Base-by-base conservation (phyloP, 2,113 vertebrate genomes). In the Leucopsar rothschildi region DNA sequence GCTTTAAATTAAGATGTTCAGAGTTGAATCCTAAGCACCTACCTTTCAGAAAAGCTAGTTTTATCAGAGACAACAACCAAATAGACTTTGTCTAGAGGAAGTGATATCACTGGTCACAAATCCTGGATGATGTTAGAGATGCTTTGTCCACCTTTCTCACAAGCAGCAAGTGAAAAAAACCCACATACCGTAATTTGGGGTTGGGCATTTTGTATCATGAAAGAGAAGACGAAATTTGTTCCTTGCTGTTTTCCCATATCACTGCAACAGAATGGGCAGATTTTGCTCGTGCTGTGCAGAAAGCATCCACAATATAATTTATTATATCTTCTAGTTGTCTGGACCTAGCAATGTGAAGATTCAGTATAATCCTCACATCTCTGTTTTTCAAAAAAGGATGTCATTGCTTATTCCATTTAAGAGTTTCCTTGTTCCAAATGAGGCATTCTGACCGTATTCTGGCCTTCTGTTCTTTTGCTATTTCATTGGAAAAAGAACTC, bases 111-210 rank as follows among this genome's bases (percentile, higher is more conserved):
- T 44, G 40, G 5, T 39, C 29, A 56, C 15, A 83, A 44, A 39
- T 20, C 29, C 27, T 56, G 77, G 11, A 44, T 27, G 45, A 56
- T 1, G 1, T 4, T 40, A 35, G 31, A 49, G 31, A 49, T 64
- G 11, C 6, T 60, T 49, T 73, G 22, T 11, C 5, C 6, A 53
- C 5, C 24, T 68, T 71, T 29, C n/a, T 63, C 23, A 37, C 2
- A 29, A 71, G 28, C 7, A 73, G 22, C 3, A 60, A 81, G 24
- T 28, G 6, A 7, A 66, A 49, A 66, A 56, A 21, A 40, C 3
- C 2, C 12, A 28, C 2, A 13, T 18, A 23, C 0, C 2, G 1
- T 23, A 6, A 56, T 77, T 77, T 28, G 3, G 5, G 3, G 6
- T 45, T 86, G 17, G 25, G 19, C 3, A 44, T 82, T 70, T 66